phyloP scores from a whole-genome alignment of 2,797 vertebrate species.

The Alauda arvensis region DNA sequence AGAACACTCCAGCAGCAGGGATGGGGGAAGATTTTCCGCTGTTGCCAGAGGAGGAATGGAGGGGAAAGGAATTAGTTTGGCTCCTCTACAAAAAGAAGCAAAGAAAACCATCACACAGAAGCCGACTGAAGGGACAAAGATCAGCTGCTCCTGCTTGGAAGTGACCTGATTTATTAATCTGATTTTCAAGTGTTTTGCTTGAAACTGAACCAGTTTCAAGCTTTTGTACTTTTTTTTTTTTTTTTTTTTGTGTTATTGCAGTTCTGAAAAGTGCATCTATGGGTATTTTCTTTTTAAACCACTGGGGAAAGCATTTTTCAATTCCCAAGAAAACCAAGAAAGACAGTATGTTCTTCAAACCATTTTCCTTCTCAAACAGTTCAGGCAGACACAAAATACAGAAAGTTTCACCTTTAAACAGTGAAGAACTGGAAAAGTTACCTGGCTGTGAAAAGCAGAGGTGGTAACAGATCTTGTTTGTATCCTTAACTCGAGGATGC shows the following conservation, averaged over 20 bases:
- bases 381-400: background rate
- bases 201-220: background rate
- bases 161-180: background rate
- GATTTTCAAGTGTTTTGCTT: background rate
- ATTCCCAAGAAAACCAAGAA: background rate
- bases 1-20: background rate
- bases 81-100: background rate
- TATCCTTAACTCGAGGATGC: accelerated
- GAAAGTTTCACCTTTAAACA: background rate
- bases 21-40: background rate
- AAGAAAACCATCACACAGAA: background rate
- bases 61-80: background rate
- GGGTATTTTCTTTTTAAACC: background rate
- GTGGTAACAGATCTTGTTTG: background rate
- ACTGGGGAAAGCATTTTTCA: background rate
- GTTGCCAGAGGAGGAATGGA: background rate
- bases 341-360: background rate
- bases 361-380: background rate
- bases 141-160: background rate
- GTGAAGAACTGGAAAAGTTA: background rate
- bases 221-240: background rate
- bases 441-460: background rate
- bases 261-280: background rate
- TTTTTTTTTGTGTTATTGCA: background rate
- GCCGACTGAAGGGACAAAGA: background rate